Evolutionary conservation across 2,888 invertebrate genomes (phyloP), one percentile per base, ranked within the genome.

Genomic region (Sabatieria punctata): DNA sequence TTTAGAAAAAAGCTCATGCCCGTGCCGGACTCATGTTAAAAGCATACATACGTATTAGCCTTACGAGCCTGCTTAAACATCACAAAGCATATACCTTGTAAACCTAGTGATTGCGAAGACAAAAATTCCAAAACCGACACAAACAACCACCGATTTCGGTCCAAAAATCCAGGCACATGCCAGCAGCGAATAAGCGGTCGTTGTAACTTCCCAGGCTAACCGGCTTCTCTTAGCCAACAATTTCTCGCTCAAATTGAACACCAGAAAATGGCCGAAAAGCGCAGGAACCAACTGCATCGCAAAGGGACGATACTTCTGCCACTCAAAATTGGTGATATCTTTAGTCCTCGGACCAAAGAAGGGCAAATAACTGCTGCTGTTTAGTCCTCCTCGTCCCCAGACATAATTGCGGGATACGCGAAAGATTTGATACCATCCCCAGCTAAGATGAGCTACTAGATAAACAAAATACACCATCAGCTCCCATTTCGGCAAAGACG

Each of bases 281-380:
- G 52, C 49, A 11, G 47, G 46, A 3, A 54, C n/a, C 8, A 48
- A 8, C 26, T 41, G 24, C 39, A 35, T 37, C 18, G 51, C 23
- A 24, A 18, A 45, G 2, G 40, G 37, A 6, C 36, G 41, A 50
- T 51, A 56, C 23, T 49, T 27, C 18, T n/a, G 39, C 55, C 54
- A 56, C 38, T 54, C 55, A 27, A 33, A 51, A 41, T 56, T 52
- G 19, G 54, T 47, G 6, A 30, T 35, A 38, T 56, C 56, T 49
- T 51, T 50, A n/a, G 24, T 19, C n/a, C 44, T n/a, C n/a, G n/a
- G n/a, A n/a, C n/a, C n/a, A n/a, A n/a, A n/a, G n/a, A n/a, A n/a
- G n/a, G n/a, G n/a, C n/a, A n/a, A n/a, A n/a, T n/a, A n/a, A n/a
- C n/a, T n/a, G n/a, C n/a, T n/a, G n/a, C n/a, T n/a, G n/a, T n/a